Evolutionary conservation across 2,113 vertebrate species (phyloP).

Genomic region (Mobula birostris): DNA sequence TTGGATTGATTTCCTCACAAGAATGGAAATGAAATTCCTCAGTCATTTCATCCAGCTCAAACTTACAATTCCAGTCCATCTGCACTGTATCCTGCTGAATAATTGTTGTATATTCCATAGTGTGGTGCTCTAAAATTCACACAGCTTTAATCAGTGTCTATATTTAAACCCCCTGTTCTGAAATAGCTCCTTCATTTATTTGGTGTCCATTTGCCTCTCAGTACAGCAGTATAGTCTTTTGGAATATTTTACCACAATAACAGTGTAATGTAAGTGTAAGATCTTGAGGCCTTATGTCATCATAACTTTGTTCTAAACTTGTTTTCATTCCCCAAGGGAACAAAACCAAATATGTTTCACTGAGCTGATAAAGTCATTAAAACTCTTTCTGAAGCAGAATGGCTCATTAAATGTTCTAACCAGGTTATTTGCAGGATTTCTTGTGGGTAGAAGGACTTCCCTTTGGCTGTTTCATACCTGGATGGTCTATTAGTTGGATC

Average conservation of each 20-base stretch:
- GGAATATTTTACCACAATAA: not conserved
- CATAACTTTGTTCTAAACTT: not conserved
- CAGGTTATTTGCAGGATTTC: not conserved
- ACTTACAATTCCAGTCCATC: not conserved
- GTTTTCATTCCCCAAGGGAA: not conserved
- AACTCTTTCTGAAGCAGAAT: not conserved
- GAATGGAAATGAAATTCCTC: not conserved
- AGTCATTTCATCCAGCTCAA: not conserved
- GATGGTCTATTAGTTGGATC: not conserved
- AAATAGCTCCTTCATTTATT: not conserved
- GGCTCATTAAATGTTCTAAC: not conserved
- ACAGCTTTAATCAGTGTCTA: not conserved
- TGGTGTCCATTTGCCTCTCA: not conserved
- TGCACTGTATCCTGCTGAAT: not conserved
- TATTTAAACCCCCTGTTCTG: not conserved
- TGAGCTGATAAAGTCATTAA: not conserved
- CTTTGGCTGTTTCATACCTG: not conserved
- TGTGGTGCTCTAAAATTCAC: not conserved
- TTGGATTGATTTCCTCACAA: not conserved
- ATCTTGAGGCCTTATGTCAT: not conserved
- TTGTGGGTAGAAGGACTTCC: not conserved
- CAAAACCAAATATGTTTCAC: not conserved
- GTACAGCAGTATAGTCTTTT: not conserved
- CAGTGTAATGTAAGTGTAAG: not conserved
- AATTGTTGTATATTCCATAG: not conserved